Evolutionary conservation across 2,113 vertebrate genomes (phyloP), one percentile per base, ranked within the genome.

Genomic region (Fulmarus glacialis): DNA sequence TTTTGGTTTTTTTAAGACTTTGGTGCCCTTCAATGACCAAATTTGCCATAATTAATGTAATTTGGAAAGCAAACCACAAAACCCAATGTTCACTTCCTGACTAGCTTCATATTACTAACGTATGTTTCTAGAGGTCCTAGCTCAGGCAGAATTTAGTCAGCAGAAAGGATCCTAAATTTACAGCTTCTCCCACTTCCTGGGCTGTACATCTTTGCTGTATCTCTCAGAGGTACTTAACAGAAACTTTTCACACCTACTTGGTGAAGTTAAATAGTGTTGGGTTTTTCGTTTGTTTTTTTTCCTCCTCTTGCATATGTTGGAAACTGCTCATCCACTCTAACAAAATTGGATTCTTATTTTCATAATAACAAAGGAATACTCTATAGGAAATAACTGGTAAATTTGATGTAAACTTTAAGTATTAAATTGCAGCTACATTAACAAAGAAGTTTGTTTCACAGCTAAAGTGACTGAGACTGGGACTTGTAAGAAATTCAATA

Each of bases 281-380:
- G 8, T 5, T 22, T n/a, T n/a, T 17, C 15, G 7, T 4, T 19
- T 13, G 34, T 15, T 24, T 45, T 34, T 36, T 34, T 8, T 8
- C 3, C 12, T 12, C 2, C 10, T 60, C 19, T 89, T 0, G 0
- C 13, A 2, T 43, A 10, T 20, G 27, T 59, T 85, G 55, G 18
- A 64, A 71, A 38, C 12, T 15, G 14, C 14, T 34, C 12, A 59
- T 56, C 29, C 22, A 10, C 17, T 67, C 24, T 73, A 38, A 53
- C 7, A 63, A 87, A 73, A 17, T 6, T 15, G 38, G 10, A 42
- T 89, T 75, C 48, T 84, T 53, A 36, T 72, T 93, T 75, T 20
- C 5, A 1, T 79, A 47, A 47, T 34, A 45, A 23, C 9, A 43
- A 67, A 82, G 18, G 8, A 71, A 56, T 71, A 34, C 12, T 43